Percentiles rank a stretch among this genome's conserved stretches.
These are phyloP conservation scores for Deilephila elpenor DNA, from an alignment of 2,888 invertebrate genomes.

Conservation along the genomic window DNA sequence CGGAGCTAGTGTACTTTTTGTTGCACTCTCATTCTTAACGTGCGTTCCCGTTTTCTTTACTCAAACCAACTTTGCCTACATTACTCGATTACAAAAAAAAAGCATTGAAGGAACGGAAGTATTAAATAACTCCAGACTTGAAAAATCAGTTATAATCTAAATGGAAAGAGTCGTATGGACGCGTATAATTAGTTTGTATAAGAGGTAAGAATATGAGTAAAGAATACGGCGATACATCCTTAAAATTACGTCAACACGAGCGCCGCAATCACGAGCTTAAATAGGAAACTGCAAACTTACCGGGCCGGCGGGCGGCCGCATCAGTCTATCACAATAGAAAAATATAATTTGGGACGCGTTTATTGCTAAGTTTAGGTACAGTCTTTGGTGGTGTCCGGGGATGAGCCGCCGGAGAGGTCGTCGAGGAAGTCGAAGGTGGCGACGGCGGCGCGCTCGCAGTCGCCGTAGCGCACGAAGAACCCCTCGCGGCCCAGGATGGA, in stretches of 20 bases:
- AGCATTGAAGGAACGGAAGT: neutral
- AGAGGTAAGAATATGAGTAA: constrained; percentile 12
- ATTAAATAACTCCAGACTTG: neutral
- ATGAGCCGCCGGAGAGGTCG: constrained; percentile 82
- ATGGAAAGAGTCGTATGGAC: constrained; percentile 1
- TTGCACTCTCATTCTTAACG: constrained; percentile 18
- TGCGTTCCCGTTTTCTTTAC: constrained; percentile 21
- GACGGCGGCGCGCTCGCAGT: constrained; percentile 90
- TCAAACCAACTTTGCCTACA: neutral
- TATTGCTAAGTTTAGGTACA: constrained; percentile 57
- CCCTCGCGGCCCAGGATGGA: constrained; percentile 91
- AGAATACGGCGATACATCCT: constrained; percentile 2
- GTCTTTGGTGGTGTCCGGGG: constrained; percentile 78
- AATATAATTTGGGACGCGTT: constrained; percentile 67
- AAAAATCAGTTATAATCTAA: neutral
- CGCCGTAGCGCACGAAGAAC: constrained; percentile 91
- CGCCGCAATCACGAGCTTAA: constrained; percentile 29
- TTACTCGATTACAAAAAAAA: constrained; percentile 3
- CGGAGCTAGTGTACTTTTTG: constrained; percentile 35
- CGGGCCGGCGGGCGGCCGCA: constrained; percentile 45
- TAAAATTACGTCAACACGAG: constrained; percentile 20
- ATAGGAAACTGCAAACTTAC: constrained; percentile 26
- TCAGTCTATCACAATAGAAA: constrained; percentile 71
- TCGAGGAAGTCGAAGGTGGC: constrained; percentile 92
- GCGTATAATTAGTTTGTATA: constrained; percentile 3